Evolutionary conservation across 2,888 invertebrate species (phyloP).

Genomic region (Dorcus hopei): DNA sequence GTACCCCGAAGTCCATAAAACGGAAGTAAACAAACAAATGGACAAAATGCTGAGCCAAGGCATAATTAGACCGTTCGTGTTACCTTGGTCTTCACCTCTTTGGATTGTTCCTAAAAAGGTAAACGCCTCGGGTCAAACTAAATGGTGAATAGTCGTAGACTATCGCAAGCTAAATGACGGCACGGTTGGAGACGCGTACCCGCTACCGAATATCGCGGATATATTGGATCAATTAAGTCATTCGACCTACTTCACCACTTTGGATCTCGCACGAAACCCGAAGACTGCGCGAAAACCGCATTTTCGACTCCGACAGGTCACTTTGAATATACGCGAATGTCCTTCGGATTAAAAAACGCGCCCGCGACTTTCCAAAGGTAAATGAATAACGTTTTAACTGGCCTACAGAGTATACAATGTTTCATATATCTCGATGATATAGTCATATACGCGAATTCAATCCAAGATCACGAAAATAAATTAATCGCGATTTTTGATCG

Average conservation of each 20-base stretch:
- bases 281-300: slow-evolving; percentile 1
- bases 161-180: slow-evolving; percentile 41
- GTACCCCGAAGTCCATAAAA: slow-evolving; percentile 37
- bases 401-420: slow-evolving; percentile 27
- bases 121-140: slow-evolving; percentile 22
- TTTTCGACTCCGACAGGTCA: slow-evolving; percentile 31
- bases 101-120: slow-evolving; percentile 38
- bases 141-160: slow-evolving; percentile 30
- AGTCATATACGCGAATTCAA: slow-evolving; percentile 25
- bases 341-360: slow-evolving; percentile 35
- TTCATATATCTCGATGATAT: slow-evolving; percentile 42
- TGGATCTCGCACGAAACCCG: slow-evolving; percentile 23
- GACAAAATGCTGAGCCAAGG: neutral
- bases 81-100: slow-evolving; percentile 26
- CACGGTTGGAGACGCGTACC: slow-evolving; percentile 36
- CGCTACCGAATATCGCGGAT: slow-evolving; percentile 29
- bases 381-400: slow-evolving; percentile 32
- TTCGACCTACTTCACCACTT: slow-evolving; percentile 21
- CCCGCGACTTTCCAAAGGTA: slow-evolving; percentile 33
- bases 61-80: neutral
- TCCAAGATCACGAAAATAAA: neutral
- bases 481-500: slow-evolving; percentile 20
- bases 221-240: slow-evolving; percentile 30
- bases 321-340: slow-evolving; percentile 36
- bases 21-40: slow-evolving; percentile 28